Conservation (phyloP, 1,140 invertebrate genomes). For the Melitaea cinxia region DNA sequence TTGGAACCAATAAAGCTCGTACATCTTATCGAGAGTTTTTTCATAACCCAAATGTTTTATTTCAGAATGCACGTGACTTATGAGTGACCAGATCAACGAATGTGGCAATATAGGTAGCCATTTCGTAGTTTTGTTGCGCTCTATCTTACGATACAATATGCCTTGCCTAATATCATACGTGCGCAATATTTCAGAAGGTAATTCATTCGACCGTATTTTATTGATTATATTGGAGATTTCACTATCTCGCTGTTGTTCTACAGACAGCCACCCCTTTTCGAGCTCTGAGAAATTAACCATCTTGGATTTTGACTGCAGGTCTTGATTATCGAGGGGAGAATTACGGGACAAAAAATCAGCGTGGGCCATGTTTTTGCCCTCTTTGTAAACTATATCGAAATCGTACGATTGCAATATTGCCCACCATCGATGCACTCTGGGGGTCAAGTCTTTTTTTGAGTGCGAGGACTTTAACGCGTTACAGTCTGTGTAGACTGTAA, state of each 20-base stretch:
- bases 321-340: too few relatives aligned
- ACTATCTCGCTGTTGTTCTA: too few relatives aligned
- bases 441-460: conserved; percentile 50
- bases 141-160: conserved; percentile 5
- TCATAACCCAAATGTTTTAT: conserved; percentile 14
- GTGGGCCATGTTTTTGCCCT: conserved; percentile 28
- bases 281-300: too few relatives aligned
- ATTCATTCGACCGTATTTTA: not conserved
- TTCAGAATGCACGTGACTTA: conserved; percentile 12
- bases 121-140: not conserved
- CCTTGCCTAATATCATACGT: conserved; percentile 5
- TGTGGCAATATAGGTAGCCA: conserved; percentile 1
- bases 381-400: conserved; percentile 26
- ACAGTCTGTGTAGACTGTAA: conserved; percentile 16
- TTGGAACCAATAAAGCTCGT: conserved; percentile 14
- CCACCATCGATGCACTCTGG: conserved; percentile 53
- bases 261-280: too few relatives aligned
- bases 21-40: conserved; percentile 10
- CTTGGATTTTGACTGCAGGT: too few relatives aligned
- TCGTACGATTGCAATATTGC: conserved; percentile 34
- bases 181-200: not conserved
- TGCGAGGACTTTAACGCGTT: conserved; percentile 37
- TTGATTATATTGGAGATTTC: too few relatives aligned
- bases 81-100: conserved; percentile 4
- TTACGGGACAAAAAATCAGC: conserved; percentile 28